Evolutionary conservation across 2,797 vertebrate species (phyloP).

Genomic region (Graptemys geographica): DNA sequence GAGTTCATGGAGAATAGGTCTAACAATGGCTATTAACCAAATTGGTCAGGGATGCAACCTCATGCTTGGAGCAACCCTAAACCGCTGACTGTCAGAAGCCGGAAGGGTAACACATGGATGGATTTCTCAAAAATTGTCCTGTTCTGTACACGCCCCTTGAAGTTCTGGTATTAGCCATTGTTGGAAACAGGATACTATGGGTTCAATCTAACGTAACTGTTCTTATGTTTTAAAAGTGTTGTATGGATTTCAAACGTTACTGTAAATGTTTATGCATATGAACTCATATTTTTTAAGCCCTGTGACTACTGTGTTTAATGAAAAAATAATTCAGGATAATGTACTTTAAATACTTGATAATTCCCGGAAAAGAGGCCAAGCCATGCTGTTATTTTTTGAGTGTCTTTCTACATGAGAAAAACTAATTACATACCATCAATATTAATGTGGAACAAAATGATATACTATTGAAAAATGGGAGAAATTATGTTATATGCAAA

Average conservation of each 20-base stretch:
- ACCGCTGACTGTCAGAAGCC: too few relatives aligned
- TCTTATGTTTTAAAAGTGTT: not conserved
- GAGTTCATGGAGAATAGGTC: not conserved
- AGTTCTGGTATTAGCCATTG: too few relatives aligned
- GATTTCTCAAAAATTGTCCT: not conserved
- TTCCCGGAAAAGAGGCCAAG: not conserved
- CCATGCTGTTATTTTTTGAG: not conserved
- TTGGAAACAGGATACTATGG: too few relatives aligned
- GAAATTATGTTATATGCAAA: not conserved
- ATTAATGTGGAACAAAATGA: slow-evolving; percentile 1
- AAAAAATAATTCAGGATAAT: slow-evolving; percentile 7
- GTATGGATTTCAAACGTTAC: not conserved
- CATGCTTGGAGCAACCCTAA: not conserved
- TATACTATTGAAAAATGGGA: not conserved
- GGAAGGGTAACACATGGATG: not conserved
- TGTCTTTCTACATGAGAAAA: slow-evolving; percentile 13
- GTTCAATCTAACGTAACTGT: too few relatives aligned
- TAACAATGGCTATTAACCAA: not conserved
- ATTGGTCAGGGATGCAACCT: not conserved
- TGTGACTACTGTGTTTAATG: not conserved
- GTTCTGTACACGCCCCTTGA: not conserved
- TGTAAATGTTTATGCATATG: not conserved
- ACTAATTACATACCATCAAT: not conserved
- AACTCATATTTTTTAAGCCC: not conserved
- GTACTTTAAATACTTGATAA: not conserved